Base-by-base conservation (phyloP, 2,888 invertebrate genomes). In the Phyto melanocephala region DNA sequence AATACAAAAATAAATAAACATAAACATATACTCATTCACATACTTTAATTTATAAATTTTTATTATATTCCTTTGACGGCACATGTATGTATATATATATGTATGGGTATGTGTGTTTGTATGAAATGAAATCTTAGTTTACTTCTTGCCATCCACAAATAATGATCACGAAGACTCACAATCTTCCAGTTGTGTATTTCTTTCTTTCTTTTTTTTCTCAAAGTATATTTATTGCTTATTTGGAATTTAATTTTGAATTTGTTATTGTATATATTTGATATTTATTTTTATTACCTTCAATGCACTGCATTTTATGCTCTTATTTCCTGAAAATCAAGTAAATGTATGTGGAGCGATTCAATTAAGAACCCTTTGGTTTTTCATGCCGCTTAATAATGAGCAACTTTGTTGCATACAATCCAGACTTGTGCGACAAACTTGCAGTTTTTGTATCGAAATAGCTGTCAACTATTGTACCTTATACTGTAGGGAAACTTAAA, bases 401-500 rank as follows among this genome's bases (percentile, higher is more conserved):
- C 74, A 74, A 74, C 74, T 63, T 74, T 74, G 74, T 74, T 63
- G 74, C 74, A 54, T 5, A 33, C 24, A 63, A 54, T 28, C 62
- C 40, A 33, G 28, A 40, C 42, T 20, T 17, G 33, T 28, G 17
- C 60, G 47, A 50, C 47, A 37, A 56, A 33, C 45, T 45, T 70
- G 33, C n/a, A 10, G n/a, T n/a, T n/a, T n/a, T n/a, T n/a, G n/a
- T n/a, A n/a, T n/a, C n/a, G n/a, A n/a, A n/a, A n/a, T n/a, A n/a
- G n/a, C n/a, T n/a, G n/a, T n/a, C n/a, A n/a, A n/a, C n/a, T n/a
- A n/a, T n/a, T n/a, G n/a, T n/a, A n/a, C n/a, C n/a, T n/a, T n/a
- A n/a, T n/a, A n/a, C n/a, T n/a, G n/a, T n/a, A n/a, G n/a, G n/a
- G n/a, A n/a, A n/a, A n/a, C n/a, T n/a, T n/a, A n/a, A n/a, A n/a